A percentile compares a stretch with the other conserved stretches of the same genome.
Conservation (phyloP, 1,140 invertebrate species). For the Hestina assimilis region DNA sequence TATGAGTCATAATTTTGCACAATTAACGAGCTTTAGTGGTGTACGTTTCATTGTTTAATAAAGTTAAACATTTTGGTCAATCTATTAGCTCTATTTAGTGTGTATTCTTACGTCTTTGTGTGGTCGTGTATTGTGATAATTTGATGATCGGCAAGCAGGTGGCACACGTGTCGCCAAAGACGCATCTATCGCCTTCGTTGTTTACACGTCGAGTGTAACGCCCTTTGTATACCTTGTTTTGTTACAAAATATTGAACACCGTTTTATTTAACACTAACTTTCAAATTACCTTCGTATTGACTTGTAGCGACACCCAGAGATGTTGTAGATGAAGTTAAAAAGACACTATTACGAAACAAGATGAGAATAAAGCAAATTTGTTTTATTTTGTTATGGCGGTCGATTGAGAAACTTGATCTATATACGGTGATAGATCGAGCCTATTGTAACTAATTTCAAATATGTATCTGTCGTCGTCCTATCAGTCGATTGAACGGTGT, state of each 20-base stretch:
- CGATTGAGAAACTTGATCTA: no score
- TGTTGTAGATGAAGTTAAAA: constrained; percentile 39
- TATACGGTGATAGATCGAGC: no score
- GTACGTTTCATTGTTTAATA: constrained; percentile 15
- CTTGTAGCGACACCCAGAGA: constrained; percentile 44
- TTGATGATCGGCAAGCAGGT: constrained; percentile 47
- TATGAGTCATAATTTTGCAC: constrained; percentile 1
- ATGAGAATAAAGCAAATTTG: constrained; percentile 23
- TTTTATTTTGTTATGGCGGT: background rate
- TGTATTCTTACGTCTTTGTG: constrained; percentile 24
- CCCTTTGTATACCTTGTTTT: constrained; percentile 76
- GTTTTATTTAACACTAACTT: constrained; percentile 74
- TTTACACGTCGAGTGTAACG: constrained; percentile 70
- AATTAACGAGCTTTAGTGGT: constrained; percentile 1
- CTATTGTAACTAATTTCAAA: no score
- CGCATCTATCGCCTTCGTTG: constrained; percentile 36
- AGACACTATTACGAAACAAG: constrained; percentile 45
- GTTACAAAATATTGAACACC: constrained; percentile 78
- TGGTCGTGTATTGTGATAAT: constrained; percentile 50
- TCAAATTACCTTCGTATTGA: constrained; percentile 70
- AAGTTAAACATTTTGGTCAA: constrained; percentile 25
- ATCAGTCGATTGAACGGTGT: no score
- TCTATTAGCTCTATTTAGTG: constrained; percentile 32
- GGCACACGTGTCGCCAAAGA: constrained; percentile 46
- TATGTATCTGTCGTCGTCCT: no score